phyloP scores from a whole-genome alignment of 2,888 invertebrate genomes.

The Pinctada fucata region DNA sequence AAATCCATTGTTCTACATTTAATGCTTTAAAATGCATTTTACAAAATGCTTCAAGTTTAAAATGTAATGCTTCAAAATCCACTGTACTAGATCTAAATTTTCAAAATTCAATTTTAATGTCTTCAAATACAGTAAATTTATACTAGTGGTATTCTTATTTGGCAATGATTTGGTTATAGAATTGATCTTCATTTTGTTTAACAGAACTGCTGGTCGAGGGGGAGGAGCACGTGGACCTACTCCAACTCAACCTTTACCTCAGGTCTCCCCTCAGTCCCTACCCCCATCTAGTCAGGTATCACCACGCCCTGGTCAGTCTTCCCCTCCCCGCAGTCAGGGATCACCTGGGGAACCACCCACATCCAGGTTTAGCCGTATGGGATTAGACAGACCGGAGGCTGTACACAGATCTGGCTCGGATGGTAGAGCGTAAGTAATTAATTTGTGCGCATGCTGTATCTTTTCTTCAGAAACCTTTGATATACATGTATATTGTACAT shows the following conservation, averaged over 20 bases:
- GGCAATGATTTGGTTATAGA: no score
- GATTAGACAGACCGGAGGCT: conserved; percentile 28
- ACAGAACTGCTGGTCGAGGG: conserved; percentile 20
- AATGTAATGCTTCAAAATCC: no score
- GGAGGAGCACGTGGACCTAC: conserved; percentile 20
- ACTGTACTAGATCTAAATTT: no score
- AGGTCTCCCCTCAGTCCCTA: conserved; percentile 18
- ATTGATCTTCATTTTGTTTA: not conserved
- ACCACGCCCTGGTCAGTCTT: conserved; percentile 12
- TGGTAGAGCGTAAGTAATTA: conserved; percentile 55
- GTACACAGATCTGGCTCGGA: conserved; percentile 48
- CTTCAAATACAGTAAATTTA: no score
- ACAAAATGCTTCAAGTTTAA: no score
- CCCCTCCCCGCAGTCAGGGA: conserved; percentile 3
- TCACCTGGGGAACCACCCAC: conserved; percentile 23
- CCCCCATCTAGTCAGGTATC: not conserved
- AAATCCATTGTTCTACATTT: no score
- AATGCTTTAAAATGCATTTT: no score
- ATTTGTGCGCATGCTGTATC: not conserved
- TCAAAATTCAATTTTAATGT: no score
- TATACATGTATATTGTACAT: no score
- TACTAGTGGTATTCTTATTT: no score
- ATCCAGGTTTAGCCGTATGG: conserved; percentile 30
- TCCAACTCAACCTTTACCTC: conserved; percentile 17
- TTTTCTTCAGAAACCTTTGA: no score